Percentiles rank a stretch among this genome's conserved stretches.
Conservation (phyloP, 2,888 invertebrate genomes). For the Muschampia staudingeri region DNA sequence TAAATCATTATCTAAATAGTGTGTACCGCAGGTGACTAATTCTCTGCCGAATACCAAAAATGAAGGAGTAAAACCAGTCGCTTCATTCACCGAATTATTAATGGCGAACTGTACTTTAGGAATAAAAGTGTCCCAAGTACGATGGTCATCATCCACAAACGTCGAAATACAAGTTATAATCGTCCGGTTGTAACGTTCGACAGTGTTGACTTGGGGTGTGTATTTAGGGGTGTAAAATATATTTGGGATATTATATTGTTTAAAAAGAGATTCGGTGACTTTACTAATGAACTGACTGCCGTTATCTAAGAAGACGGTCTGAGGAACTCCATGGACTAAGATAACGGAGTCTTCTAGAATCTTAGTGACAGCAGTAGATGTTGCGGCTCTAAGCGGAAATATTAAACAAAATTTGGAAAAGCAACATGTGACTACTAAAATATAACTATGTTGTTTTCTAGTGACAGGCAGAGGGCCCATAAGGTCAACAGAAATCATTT, state of each 20-base stretch:
- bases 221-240: slow-evolving; percentile 58
- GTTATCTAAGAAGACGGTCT: slow-evolving; percentile 68
- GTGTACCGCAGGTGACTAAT: too few relatives aligned
- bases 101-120: not conserved
- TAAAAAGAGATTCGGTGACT: slow-evolving; percentile 38
- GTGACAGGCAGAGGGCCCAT: slow-evolving; percentile 58
- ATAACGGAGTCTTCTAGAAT: slow-evolving; percentile 67
- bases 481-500: slow-evolving; percentile 48
- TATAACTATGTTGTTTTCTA: slow-evolving; percentile 42
- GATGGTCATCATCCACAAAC: not conserved
- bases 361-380: slow-evolving; percentile 40
- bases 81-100: too few relatives aligned
- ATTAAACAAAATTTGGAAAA: slow-evolving; percentile 50
- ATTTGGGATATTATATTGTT: slow-evolving; percentile 66
- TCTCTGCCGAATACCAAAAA: too few relatives aligned
- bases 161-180: slow-evolving; percentile 11
- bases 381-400: slow-evolving; percentile 53
- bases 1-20: too few relatives aligned
- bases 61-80: too few relatives aligned
- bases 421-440: slow-evolving; percentile 56
- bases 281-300: slow-evolving; percentile 67
- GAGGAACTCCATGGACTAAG: slow-evolving; percentile 68
- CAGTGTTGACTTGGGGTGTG: slow-evolving; percentile 28
- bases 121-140: not conserved
- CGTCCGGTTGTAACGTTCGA: slow-evolving; percentile 26